Percentiles rank a stretch among this genome's conserved stretches.
phyloP scores from a whole-genome alignment of 2,797 vertebrate species.

The Ataeniobius toweri region DNA sequence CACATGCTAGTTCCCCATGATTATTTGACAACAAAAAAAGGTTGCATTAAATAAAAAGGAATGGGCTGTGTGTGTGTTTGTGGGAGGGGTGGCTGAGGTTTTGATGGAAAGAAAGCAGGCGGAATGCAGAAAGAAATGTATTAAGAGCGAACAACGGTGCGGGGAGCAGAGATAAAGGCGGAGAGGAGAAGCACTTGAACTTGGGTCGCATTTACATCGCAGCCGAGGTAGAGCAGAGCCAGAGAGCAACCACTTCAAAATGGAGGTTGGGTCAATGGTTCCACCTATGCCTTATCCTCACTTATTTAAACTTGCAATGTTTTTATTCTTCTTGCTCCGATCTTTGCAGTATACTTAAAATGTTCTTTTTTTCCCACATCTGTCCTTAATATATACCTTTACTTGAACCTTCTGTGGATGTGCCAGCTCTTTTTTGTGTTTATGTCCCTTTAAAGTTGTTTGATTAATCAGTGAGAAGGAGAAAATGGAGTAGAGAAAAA shows the following conservation, averaged over 20 bases:
- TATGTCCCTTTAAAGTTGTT: slow-evolving; percentile 11
- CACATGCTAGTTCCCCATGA: slow-evolving; percentile 90
- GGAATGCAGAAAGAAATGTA: slow-evolving; percentile 48
- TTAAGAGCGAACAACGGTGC: slow-evolving; percentile 49
- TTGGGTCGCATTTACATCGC: slow-evolving; percentile 49
- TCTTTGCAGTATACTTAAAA: not conserved
- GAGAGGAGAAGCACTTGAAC: slow-evolving; percentile 63
- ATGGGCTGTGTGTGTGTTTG: slow-evolving; percentile 17
- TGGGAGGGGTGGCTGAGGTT: slow-evolving; percentile 23
- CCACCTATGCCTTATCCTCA: slow-evolving; percentile 7
- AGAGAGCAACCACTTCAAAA: slow-evolving; percentile 59
- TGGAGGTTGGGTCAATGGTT: slow-evolving; percentile 57
- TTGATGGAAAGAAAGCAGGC: slow-evolving; percentile 57
- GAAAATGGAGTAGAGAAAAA: slow-evolving; percentile 18
- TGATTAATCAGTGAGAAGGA: slow-evolving; percentile 8
- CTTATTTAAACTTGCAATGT: slow-evolving; percentile 11
- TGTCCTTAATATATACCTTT: slow-evolving; percentile 7
- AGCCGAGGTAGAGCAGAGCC: slow-evolving; percentile 43
- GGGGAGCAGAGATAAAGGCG: slow-evolving; percentile 46
- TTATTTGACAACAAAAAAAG: slow-evolving; percentile 88
- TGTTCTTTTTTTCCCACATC: slow-evolving; percentile 9
- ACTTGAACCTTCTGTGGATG: slow-evolving; percentile 18
- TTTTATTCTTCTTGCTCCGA: slow-evolving; percentile 14
- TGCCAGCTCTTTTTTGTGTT: slow-evolving; percentile 19
- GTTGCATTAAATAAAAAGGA: slow-evolving; percentile 76